phyloP scores from a whole-genome alignment of 2,113 vertebrate species.

The Dasyurus viverrinus region DNA sequence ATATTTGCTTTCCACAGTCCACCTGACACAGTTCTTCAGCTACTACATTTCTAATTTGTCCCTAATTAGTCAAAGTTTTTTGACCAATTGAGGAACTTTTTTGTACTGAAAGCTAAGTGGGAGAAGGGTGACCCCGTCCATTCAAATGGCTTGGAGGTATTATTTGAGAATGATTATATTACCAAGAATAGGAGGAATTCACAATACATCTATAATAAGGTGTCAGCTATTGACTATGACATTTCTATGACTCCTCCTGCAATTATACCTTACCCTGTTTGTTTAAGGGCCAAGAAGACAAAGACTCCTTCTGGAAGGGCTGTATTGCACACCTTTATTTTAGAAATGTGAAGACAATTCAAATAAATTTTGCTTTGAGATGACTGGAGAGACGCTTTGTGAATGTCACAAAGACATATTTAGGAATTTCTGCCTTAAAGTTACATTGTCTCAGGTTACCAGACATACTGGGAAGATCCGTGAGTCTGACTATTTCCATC shows the following conservation, averaged over 20 bases:
- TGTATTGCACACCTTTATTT: slow-evolving; percentile 7
- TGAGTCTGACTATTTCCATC: background rate
- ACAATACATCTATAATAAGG: background rate
- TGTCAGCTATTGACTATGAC: background rate
- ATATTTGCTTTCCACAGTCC: background rate
- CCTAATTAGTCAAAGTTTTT: background rate
- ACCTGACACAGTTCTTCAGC: background rate
- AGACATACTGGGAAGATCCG: background rate
- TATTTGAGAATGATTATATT: background rate
- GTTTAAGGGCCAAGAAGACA: background rate
- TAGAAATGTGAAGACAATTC: background rate
- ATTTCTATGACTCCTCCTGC: background rate
- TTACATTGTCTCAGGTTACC: background rate
- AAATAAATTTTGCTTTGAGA: slow-evolving; percentile 35
- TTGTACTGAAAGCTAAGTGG: background rate
- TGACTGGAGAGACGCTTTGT: background rate
- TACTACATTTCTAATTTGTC: background rate
- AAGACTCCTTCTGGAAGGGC: background rate
- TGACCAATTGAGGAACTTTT: background rate
- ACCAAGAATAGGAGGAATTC: background rate
- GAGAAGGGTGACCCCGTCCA: background rate
- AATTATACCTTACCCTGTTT: background rate
- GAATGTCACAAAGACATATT: slow-evolving; percentile 34
- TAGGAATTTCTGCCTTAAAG: slow-evolving; percentile 18
- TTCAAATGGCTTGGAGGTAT: background rate